These are phyloP conservation scores for Lithosia quadra DNA, from an alignment of 2,888 invertebrate species.

Conservation along the genomic window DNA sequence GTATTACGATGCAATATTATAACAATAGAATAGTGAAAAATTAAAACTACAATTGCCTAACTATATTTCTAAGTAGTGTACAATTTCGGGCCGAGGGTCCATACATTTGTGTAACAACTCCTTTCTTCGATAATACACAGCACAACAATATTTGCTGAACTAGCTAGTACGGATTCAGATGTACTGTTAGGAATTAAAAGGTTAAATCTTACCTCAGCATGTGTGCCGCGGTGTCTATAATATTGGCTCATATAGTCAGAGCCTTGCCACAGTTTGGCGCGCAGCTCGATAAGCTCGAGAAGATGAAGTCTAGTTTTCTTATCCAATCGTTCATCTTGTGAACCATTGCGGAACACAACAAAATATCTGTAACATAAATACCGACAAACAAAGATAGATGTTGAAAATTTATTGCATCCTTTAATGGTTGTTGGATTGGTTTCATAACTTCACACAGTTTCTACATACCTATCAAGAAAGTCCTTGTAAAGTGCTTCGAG, in stretches of 20 bases:
- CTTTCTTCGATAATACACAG: no score
- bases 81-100: no score
- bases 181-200: not conserved
- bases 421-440: not conserved
- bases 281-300: constrained; percentile 96
- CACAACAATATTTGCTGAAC: no score
- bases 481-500: constrained; percentile 94
- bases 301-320: constrained; percentile 94
- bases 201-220: constrained; percentile 81
- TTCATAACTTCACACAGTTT: not conserved
- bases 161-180: not conserved
- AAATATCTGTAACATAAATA: constrained; percentile 90
- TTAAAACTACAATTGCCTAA: no score
- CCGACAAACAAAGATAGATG: not conserved
- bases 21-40: no score
- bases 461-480: constrained; percentile 90
- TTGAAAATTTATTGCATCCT: not conserved
- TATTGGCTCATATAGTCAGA: constrained; percentile 94
- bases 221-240: constrained; percentile 91
- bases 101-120: no score
- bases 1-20: no score
- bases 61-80: no score
- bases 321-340: constrained; percentile 95
- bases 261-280: constrained; percentile 96
- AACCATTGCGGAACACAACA: constrained; percentile 95